Evolutionary conservation across 37 sponge, comb jelly and placozoan genomes (phyloP).

Genomic region (Bolinopsis microptera): DNA sequence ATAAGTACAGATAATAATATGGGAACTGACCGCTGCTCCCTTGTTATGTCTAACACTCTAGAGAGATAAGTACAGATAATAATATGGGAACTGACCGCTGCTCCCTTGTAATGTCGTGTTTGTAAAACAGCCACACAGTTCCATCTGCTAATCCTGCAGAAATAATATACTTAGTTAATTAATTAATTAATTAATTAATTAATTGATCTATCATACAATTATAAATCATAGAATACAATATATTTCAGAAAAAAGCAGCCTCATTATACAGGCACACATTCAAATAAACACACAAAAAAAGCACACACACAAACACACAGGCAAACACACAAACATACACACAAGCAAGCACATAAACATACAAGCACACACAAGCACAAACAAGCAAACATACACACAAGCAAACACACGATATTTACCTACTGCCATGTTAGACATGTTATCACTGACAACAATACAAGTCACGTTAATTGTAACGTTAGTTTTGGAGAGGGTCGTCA

Average conservation of each 20-base stretch:
- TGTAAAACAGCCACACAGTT: conserved; percentile 63
- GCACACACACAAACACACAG: not conserved
- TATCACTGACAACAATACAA: conserved; percentile 34
- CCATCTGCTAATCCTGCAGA: conserved; percentile 44
- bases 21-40: too few relatives aligned
- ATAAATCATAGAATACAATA: not conserved
- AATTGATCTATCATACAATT: not conserved
- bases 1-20: too few relatives aligned
- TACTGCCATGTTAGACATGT: conserved; percentile 60
- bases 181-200: too few relatives aligned
- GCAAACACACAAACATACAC: not conserved
- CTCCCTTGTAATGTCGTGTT: conserved; percentile 56
- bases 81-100: too few relatives aligned
- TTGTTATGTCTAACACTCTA: too few relatives aligned
- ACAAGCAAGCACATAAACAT: not conserved
- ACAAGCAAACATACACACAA: not conserved
- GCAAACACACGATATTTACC: not conserved
- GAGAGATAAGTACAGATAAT: too few relatives aligned
- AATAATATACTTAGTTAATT: too few relatives aligned
- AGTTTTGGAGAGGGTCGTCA: conserved; percentile 21
- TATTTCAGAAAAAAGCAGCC: too few relatives aligned
- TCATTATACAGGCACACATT: too few relatives aligned
- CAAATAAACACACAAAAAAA: not conserved
- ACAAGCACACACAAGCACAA: not conserved
- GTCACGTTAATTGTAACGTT: not conserved